These are phyloP conservation scores for Proteles cristata DNA, from an alignment of 2,113 vertebrate species.

Conservation along the genomic window DNA sequence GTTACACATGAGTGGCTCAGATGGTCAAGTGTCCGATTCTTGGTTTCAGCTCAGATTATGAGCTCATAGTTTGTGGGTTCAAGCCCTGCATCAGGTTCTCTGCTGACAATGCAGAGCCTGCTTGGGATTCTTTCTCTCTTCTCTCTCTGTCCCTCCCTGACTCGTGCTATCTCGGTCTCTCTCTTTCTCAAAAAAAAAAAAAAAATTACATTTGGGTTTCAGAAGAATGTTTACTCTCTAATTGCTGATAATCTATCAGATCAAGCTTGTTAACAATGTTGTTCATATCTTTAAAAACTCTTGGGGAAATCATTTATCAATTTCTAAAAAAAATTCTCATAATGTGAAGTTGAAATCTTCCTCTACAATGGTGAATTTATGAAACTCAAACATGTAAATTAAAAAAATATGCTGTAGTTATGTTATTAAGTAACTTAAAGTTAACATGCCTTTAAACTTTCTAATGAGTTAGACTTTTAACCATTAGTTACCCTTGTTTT, in stretches of 20 bases:
- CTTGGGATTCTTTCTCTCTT: too few species aligned
- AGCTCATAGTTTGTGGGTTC: too few species aligned
- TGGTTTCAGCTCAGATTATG: too few species aligned
- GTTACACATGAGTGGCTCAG: too few species aligned
- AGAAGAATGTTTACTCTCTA: conserved; percentile 8
- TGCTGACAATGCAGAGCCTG: too few species aligned
- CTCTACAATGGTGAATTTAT: not conserved
- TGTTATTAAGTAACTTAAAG: conserved; percentile 12
- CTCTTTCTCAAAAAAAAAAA: too few species aligned
- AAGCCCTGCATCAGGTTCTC: too few species aligned
- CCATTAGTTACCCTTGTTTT: not conserved
- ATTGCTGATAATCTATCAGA: not conserved
- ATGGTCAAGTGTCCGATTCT: too few species aligned
- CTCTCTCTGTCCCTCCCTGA: too few species aligned
- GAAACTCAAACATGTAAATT: not conserved
- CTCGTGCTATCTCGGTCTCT: too few species aligned
- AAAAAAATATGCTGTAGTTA: not conserved
- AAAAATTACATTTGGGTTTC: not conserved
- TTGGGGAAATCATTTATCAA: not conserved
- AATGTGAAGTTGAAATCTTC: conserved; percentile 11
- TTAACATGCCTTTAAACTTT: not conserved
- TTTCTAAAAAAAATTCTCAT: not conserved
- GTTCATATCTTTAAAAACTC: not conserved
- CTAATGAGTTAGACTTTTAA: not conserved
- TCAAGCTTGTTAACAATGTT: not conserved